phyloP scores from a whole-genome alignment of 2,113 vertebrate species.

The Columbina picui region DNA sequence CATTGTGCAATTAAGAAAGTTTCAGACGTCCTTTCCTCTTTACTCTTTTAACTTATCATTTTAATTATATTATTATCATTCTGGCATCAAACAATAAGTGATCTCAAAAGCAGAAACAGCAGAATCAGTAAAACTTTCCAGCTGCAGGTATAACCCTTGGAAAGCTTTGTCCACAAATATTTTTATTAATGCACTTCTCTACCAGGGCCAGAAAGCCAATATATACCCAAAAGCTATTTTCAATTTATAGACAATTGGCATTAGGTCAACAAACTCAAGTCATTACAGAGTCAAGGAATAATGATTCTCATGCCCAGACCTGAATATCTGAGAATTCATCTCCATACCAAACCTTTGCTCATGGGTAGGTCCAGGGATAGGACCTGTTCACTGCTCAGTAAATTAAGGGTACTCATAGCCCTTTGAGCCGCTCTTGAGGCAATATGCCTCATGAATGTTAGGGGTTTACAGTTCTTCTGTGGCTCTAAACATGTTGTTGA shows the following conservation, averaged over 20 bases:
- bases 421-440: fast-evolving
- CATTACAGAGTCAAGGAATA: neutral
- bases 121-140: neutral
- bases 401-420: neutral
- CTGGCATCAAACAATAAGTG: neutral
- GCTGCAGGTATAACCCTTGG: neutral
- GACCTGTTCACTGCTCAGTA: neutral
- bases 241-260: neutral
- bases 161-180: neutral
- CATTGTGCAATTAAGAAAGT: neutral
- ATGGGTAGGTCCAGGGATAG: neutral
- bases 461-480: neutral
- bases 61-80: neutral
- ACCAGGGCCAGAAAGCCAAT: neutral
- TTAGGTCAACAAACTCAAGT: neutral
- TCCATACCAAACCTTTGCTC: neutral
- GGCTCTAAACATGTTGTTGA: neutral
- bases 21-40: neutral
- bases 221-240: neutral
- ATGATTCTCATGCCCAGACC: neutral
- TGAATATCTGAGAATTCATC: neutral
- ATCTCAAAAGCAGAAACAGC: neutral
- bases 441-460: fast-evolving
- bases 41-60: neutral
- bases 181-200: neutral